Conservation (phyloP, 2,113 vertebrate species). For the Scomber japonicus region DNA sequence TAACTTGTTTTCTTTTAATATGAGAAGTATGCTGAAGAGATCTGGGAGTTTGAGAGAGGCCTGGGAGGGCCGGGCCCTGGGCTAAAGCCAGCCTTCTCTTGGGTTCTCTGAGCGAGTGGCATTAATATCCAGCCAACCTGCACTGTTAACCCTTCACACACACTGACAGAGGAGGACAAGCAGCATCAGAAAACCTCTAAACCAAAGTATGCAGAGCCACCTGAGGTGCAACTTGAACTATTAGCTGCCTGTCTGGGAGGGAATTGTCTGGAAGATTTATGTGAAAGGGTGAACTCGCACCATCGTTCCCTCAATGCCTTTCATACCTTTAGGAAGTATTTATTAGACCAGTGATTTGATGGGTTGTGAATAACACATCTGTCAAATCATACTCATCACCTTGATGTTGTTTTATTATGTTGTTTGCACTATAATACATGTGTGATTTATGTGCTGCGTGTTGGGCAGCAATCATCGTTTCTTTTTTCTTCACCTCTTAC, state of each 20-base stretch:
- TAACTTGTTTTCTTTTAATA: slow-evolving; percentile 92
- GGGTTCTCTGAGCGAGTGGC: slow-evolving; percentile 68
- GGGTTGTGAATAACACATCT: neutral
- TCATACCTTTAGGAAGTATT: slow-evolving; percentile 2
- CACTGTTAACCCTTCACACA: slow-evolving; percentile 70
- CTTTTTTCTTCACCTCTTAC: too few species aligned
- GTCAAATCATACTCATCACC: neutral
- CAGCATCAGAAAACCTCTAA: slow-evolving; percentile 25
- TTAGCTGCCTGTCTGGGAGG: slow-evolving; percentile 2
- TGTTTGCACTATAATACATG: neutral
- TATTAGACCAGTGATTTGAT: neutral
- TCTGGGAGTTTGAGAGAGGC: slow-evolving; percentile 84
- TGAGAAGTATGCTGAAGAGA: slow-evolving; percentile 88
- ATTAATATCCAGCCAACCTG: slow-evolving; percentile 75
- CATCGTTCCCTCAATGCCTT: neutral
- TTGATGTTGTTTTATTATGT: neutral
- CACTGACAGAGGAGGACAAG: neutral
- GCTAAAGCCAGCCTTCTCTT: slow-evolving; percentile 74
- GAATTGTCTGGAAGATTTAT: slow-evolving; percentile 24
- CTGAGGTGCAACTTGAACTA: slow-evolving; percentile 31
- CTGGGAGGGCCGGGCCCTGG: slow-evolving; percentile 77
- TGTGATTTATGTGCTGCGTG: neutral
- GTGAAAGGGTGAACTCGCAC: slow-evolving; percentile 5
- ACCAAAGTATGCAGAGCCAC: neutral
- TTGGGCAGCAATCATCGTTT: neutral